Percentiles rank a stretch among this genome's conserved stretches.
These are phyloP conservation scores for Smutsia gigantea DNA, from an alignment of 2,797 vertebrate species.

Conservation along the genomic window DNA sequence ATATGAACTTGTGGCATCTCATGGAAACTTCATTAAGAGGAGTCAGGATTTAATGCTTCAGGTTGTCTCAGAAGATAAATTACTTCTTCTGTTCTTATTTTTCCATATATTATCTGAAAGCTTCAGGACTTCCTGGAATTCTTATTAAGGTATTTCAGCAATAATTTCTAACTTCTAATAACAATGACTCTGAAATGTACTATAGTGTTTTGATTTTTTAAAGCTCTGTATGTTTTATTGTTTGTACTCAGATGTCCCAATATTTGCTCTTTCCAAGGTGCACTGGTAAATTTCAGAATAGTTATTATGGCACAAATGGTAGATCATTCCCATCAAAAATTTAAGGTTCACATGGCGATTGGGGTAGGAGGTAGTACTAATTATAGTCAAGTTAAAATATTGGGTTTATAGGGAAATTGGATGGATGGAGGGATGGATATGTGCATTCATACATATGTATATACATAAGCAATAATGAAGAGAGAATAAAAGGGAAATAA, in stretches of 20 bases:
- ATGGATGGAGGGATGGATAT: neutral
- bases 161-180: slow-evolving; percentile 14
- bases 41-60: neutral
- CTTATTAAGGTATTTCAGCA: neutral
- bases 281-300: neutral
- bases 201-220: neutral
- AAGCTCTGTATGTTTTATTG: neutral
- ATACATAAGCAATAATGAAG: neutral
- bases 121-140: neutral
- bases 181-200: neutral
- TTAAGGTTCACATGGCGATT: neutral
- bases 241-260: neutral
- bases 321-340: neutral
- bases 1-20: neutral
- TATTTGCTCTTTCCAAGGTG: neutral
- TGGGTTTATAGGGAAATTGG: neutral
- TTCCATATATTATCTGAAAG: neutral
- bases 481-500: neutral
- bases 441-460: neutral
- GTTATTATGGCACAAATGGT: neutral
- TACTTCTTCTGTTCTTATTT: neutral
- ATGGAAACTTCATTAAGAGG: slow-evolving; percentile 30
- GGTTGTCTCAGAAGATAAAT: neutral
- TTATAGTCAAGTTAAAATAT: slow-evolving; percentile 2
- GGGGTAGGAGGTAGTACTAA: neutral